Evolutionary conservation across 2,113 vertebrate genomes (phyloP), one percentile per base, ranked within the genome.

Genomic region (Sminthopsis crassicaudata): DNA sequence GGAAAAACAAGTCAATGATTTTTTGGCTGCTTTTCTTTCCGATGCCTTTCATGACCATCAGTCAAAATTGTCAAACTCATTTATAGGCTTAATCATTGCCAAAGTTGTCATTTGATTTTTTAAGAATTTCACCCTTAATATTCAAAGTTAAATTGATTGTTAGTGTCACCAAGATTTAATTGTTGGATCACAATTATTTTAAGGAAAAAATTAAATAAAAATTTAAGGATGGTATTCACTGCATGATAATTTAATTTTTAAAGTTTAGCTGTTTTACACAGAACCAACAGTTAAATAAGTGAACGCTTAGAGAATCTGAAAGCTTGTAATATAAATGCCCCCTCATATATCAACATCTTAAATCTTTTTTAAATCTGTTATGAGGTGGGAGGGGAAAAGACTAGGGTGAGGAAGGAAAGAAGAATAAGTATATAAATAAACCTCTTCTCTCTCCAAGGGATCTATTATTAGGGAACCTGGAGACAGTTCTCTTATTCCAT

Each of bases 101-200:
- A 92, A 3, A 16, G 24, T 52, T 16, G 91, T 88, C n/a, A 52
- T 8, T 48, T 55, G 55, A 67, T 1, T 42, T n/a, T 90, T 91
- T n/a, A 92, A 91, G 23, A 14, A 91, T 36, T 60, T n/a, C 26
- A 67, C 51, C 48, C 10, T 89, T 8, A 30, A 90, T 60, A 90
- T 25, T 46, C 19, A 22, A 25, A 91, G 14, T 10, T 92, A 3
- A 95, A 93, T 53, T 94, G 42, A 91, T 8, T 76, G 36, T 92
- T 92, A 91, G 93, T 54, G 89, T 92, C 30, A 92, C 10, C 4
- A 88, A 26, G 90, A 90, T 91, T 51, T 94, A 53, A 91, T 92
- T 91, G 90, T 51, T 91, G 90, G 89, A 89, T 91, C 36, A 67
- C 67, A 92, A 48, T 52, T 52, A 36, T 92, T 94, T 51, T 51